Conservation (phyloP, 2,113 vertebrate species). For the Erpornis zantholeuca region DNA sequence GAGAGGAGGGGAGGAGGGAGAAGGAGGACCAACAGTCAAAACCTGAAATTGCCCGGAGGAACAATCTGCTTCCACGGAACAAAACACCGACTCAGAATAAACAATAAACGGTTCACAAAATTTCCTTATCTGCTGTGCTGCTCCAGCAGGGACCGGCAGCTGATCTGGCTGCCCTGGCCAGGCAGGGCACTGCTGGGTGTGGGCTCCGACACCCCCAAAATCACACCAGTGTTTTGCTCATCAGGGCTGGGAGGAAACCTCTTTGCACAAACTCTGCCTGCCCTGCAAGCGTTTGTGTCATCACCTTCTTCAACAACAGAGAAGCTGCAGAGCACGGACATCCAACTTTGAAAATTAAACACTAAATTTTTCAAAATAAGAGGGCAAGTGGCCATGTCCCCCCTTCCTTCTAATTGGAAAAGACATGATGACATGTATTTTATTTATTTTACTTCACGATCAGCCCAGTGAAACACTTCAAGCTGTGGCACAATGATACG, state of each 20-base stretch:
- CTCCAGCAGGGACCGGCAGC: not conserved
- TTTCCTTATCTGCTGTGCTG: not conserved
- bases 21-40: not conserved
- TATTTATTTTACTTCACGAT: not conserved
- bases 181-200: not conserved
- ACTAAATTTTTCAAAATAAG: not conserved
- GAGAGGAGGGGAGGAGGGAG: not conserved
- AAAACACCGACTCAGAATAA: not conserved
- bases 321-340: not conserved
- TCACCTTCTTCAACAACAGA: not conserved
- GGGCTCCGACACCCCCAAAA: not conserved
- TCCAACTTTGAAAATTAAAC: not conserved
- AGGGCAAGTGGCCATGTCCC: not conserved
- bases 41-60: not conserved
- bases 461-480: not conserved
- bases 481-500: not conserved
- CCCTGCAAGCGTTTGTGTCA: not conserved
- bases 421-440: not conserved
- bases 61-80: not conserved
- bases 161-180: not conserved
- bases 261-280: not conserved
- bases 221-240: rapidly evolving
- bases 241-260: not conserved
- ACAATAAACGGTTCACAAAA: not conserved
- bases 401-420: not conserved